Percentiles rank a stretch among this genome's conserved stretches.
Evolutionary conservation across 2,888 invertebrate species (phyloP).

Genomic region (Rhamphomyia laevipes): DNA sequence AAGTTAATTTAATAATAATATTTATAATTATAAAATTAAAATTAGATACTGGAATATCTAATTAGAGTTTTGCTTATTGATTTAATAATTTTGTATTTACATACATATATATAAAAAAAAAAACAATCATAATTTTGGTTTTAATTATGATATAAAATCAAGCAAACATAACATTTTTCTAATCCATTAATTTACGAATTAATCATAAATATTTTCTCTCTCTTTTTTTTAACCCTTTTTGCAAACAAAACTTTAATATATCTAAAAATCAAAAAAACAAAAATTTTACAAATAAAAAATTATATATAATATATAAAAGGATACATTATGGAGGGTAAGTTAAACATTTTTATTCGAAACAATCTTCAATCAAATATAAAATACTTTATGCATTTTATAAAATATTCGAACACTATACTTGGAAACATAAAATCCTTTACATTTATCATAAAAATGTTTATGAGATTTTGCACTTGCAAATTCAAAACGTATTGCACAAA

Average conservation of each 20-base stretch:
- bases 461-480: too few relatives aligned
- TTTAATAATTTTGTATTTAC: background rate
- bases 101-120: too few relatives aligned
- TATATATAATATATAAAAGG: slow-evolving; percentile 19
- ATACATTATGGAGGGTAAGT: slow-evolving; percentile 41
- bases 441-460: too few relatives aligned
- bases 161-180: too few relatives aligned
- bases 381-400: too few relatives aligned
- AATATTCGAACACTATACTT: too few relatives aligned
- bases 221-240: background rate
- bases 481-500: too few relatives aligned
- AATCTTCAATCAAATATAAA: background rate
- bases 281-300: background rate
- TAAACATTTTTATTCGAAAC: slow-evolving; percentile 2
- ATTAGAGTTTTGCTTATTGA: background rate
- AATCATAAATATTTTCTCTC: background rate
- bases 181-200: too few relatives aligned
- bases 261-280: background rate
- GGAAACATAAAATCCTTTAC: too few relatives aligned
- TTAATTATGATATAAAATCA: background rate
- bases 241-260: background rate
- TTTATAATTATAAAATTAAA: background rate
- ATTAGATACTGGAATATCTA: too few relatives aligned
- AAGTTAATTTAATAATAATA: slow-evolving; percentile 44
- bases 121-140: too few relatives aligned